A percentile compares a stretch with the other conserved stretches of the same genome.
phyloP scores from a whole-genome alignment of 2,797 vertebrate species.

The Danionella dracula region DNA sequence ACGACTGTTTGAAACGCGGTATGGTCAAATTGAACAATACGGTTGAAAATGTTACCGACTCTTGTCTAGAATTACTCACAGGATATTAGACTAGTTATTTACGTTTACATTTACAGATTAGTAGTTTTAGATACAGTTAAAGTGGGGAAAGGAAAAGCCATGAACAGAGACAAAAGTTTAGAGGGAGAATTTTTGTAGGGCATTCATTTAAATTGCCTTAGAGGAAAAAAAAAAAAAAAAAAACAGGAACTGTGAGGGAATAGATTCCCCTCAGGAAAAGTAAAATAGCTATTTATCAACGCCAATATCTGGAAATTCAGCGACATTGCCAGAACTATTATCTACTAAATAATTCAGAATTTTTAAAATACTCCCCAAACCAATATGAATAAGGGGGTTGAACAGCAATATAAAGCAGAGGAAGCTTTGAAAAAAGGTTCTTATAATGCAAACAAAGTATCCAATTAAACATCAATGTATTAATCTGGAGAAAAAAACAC shows the following conservation, averaged over 20 bases:
- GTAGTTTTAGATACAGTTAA: slow-evolving; percentile 55
- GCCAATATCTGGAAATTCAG: not conserved
- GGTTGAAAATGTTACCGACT: slow-evolving; percentile 59
- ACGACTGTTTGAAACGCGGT: slow-evolving; percentile 68
- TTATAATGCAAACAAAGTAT: slow-evolving; percentile 68
- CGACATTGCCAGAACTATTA: too few relatives aligned
- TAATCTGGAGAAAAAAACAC: slow-evolving; percentile 63
- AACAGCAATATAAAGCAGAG: slow-evolving; percentile 47
- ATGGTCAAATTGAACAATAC: slow-evolving; percentile 56
- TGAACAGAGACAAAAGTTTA: slow-evolving; percentile 61
- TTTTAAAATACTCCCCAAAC: slow-evolving; percentile 22
- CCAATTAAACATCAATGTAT: slow-evolving; percentile 66
- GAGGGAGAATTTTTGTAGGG: slow-evolving; percentile 36
- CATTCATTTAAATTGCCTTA: too few relatives aligned
- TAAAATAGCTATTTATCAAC: not conserved
- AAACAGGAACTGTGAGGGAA: not conserved
- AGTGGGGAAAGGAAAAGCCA: slow-evolving; percentile 38
- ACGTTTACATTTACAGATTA: slow-evolving; percentile 75
- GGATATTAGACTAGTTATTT: slow-evolving; percentile 76
- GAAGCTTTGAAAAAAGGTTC: slow-evolving; percentile 49
- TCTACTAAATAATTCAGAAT: not conserved
- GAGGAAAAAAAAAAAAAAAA: not conserved
- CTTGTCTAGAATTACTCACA: slow-evolving; percentile 75
- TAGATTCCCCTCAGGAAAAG: not conserved
- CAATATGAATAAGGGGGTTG: slow-evolving; percentile 22